phyloP scores from a whole-genome alignment of 2,113 vertebrate genomes.

The Propithecus coquereli region DNA sequence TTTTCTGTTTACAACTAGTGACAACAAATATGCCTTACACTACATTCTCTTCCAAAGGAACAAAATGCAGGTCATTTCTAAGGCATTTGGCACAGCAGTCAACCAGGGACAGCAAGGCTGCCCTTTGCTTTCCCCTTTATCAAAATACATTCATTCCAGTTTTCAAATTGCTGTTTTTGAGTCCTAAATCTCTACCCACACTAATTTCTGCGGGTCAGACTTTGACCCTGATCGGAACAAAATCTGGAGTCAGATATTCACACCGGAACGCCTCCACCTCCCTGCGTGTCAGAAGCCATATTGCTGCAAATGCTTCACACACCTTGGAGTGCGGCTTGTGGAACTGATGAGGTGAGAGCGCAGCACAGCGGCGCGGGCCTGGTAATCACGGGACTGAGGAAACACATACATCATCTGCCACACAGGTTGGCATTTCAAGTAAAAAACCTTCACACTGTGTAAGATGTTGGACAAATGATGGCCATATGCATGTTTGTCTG shows the following conservation, averaged over 20 bases:
- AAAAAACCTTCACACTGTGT: slow-evolving; percentile 98
- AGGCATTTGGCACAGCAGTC: slow-evolving; percentile 62
- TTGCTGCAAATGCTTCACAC: slow-evolving; percentile 96
- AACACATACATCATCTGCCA: slow-evolving; percentile 99
- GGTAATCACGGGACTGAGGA: slow-evolving; percentile 99
- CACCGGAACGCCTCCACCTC: slow-evolving; percentile 88
- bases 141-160: slow-evolving; percentile 91
- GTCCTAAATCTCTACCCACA: slow-evolving; percentile 92
- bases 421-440: slow-evolving; percentile 96
- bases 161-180: slow-evolving; percentile 92
- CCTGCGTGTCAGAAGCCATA: slow-evolving; percentile 96
- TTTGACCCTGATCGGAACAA: slow-evolving; percentile 91
- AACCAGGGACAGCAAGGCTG: slow-evolving; percentile 67
- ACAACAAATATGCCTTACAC: slow-evolving; percentile 39
- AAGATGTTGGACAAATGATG: slow-evolving; percentile 99
- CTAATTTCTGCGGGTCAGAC: slow-evolving; percentile 93
- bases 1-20: slow-evolving; percentile 60
- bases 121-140: slow-evolving; percentile 72
- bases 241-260: slow-evolving; percentile 93
- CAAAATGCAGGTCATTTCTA: slow-evolving; percentile 64
- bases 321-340: slow-evolving; percentile 95
- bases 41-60: slow-evolving; percentile 63
- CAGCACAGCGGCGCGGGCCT: slow-evolving; percentile 93
- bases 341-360: slow-evolving; percentile 99
- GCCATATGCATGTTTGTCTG: slow-evolving; percentile 96